A percentile compares a stretch with the other conserved stretches of the same genome.
phyloP scores from a whole-genome alignment of 2,113 vertebrate species.

The Malaclemys terrapin region DNA sequence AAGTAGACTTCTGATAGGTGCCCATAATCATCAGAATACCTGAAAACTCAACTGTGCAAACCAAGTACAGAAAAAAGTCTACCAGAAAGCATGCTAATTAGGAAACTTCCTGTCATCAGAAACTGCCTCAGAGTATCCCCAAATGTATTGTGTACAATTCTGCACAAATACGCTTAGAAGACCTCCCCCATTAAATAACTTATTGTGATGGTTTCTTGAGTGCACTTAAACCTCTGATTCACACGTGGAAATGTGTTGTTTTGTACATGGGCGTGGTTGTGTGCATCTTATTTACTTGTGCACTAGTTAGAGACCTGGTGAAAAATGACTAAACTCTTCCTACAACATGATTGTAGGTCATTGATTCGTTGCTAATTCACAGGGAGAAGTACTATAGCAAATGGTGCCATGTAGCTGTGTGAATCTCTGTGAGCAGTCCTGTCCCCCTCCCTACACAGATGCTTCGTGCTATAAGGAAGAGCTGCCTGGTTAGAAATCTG shows the following conservation, averaged over 20 bases:
- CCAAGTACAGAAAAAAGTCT: not conserved
- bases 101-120: not conserved
- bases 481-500: conserved; percentile 42
- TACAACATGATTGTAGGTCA: not conserved
- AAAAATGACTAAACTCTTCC: conserved; percentile 13
- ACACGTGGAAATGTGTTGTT: not conserved
- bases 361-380: conserved; percentile 15
- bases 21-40: not conserved
- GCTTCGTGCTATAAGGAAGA: conserved; percentile 3
- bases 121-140: conserved; percentile 4
- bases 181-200: not conserved
- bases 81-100: not conserved
- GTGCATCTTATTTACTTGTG: conserved; percentile 20
- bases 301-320: conserved; percentile 33
- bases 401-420: not conserved
- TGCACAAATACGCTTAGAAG: not conserved
- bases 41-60: conserved; percentile 17
- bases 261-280: not conserved
- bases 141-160: not conserved
- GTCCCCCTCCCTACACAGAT: not conserved
- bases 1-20: not conserved
- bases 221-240: conserved; percentile 3
- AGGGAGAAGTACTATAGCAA: not conserved
- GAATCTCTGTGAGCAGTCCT: not conserved
- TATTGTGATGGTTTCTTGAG: not conserved